A percentile compares a stretch with the other conserved stretches of the same genome.
These are phyloP conservation scores for Hydrolagus affinis DNA, from an alignment of 2,113 vertebrate species.

Conservation along the genomic window DNA sequence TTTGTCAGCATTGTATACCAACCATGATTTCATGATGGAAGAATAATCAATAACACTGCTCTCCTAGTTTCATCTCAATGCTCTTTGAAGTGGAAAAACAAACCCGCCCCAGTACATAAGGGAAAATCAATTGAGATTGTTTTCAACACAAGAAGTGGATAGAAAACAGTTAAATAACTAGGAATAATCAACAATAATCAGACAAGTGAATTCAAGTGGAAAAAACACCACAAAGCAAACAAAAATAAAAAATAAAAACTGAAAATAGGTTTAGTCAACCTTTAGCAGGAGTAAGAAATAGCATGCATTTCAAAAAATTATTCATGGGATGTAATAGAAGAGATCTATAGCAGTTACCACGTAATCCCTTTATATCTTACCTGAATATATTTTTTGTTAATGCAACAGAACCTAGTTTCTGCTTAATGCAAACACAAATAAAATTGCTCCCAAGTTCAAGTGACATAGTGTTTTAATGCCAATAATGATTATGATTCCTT, in stretches of 20 bases:
- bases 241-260: background rate
- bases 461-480: background rate
- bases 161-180: background rate
- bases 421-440: slow-evolving; percentile 1
- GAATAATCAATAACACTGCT: background rate
- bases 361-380: slow-evolving; percentile 12
- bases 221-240: slow-evolving; percentile 27
- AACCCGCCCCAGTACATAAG: background rate
- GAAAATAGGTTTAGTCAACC: slow-evolving; percentile 4
- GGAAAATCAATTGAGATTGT: background rate
- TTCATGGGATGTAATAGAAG: background rate
- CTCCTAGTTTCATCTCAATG: background rate
- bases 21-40: too few relatives aligned
- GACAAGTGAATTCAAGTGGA: slow-evolving; percentile 12
- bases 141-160: background rate
- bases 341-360: background rate
- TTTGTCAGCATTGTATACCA: background rate
- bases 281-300: slow-evolving; percentile 9
- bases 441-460: background rate
- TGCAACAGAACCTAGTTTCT: background rate
- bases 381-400: slow-evolving; percentile 5
- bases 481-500: slow-evolving; percentile 4
- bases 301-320: slow-evolving; percentile 20
- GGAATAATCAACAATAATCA: background rate
- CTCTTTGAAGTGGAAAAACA: background rate